Evolutionary conservation across 2,888 invertebrate species (phyloP).

Genomic region (Rhingia rostrata): DNA sequence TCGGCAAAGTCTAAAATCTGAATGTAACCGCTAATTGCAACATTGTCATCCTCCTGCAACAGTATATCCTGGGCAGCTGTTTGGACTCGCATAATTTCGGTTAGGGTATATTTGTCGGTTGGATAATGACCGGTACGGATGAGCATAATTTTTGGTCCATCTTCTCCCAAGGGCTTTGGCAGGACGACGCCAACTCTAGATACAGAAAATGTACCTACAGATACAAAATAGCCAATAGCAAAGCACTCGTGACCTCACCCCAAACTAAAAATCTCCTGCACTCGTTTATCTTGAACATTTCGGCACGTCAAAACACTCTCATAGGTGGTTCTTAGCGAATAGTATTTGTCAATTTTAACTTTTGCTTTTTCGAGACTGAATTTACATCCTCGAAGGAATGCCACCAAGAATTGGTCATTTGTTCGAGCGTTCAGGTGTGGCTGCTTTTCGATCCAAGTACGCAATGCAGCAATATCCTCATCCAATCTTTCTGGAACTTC

Average conservation of each 20-base stretch:
- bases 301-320: slow-evolving; percentile 84
- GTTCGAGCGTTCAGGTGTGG: slow-evolving; percentile 82
- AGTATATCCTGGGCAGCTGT: slow-evolving; percentile 85
- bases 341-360: slow-evolving; percentile 85
- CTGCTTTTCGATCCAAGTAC: slow-evolving; percentile 84
- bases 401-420: slow-evolving; percentile 83
- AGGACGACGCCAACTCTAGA: slow-evolving; percentile 78
- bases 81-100: slow-evolving; percentile 84
- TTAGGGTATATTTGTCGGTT: slow-evolving; percentile 82
- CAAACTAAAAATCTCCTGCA: slow-evolving; percentile 76
- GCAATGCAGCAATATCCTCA: slow-evolving; percentile 81
- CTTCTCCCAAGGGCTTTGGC: slow-evolving; percentile 81
- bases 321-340: slow-evolving; percentile 84
- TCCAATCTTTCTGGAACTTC: slow-evolving; percentile 82
- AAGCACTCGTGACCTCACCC: slow-evolving; percentile 77
- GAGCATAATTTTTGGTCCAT: slow-evolving; percentile 84
- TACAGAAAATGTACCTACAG: background rate
- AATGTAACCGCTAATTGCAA: slow-evolving; percentile 83
- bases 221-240: background rate
- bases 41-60: slow-evolving; percentile 86
- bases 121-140: slow-evolving; percentile 84
- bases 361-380: slow-evolving; percentile 84
- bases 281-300: slow-evolving; percentile 78
- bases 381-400: slow-evolving; percentile 85
- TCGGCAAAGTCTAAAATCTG: slow-evolving; percentile 85